phyloP scores from a whole-genome alignment of 2,113 vertebrate species.

The Nannospalax galili region DNA sequence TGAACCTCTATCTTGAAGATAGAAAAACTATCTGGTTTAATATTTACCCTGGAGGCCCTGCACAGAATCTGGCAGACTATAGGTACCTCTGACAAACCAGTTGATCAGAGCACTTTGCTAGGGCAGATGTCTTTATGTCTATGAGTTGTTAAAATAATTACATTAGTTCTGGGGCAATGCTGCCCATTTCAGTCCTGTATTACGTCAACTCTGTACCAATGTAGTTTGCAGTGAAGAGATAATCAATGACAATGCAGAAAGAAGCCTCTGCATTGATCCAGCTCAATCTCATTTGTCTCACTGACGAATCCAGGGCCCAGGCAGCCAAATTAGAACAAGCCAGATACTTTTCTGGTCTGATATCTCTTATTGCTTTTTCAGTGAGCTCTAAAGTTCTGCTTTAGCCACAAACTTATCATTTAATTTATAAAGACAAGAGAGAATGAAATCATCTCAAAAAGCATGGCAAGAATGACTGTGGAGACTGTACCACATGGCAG shows the following conservation, averaged over 20 bases:
- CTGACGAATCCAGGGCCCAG: background rate
- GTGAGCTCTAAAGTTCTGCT: background rate
- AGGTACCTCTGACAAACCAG: background rate
- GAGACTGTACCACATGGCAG: background rate
- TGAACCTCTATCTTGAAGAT: background rate
- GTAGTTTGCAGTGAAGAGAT: background rate
- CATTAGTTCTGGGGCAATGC: background rate
- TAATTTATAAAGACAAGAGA: background rate
- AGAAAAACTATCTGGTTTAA: background rate
- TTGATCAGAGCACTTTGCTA: background rate
- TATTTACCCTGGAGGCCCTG: background rate
- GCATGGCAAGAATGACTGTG: background rate
- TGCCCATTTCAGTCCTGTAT: background rate
- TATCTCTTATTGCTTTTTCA: background rate
- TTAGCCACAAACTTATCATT: background rate
- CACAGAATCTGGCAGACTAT: background rate
- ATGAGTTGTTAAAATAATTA: background rate
- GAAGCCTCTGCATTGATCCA: background rate
- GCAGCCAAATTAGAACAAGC: background rate
- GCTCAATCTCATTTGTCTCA: background rate
- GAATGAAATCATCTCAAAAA: background rate
- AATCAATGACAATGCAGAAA: background rate
- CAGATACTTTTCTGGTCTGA: background rate
- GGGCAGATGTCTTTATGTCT: background rate
- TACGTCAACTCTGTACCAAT: accelerated